These are phyloP conservation scores for Calliphora vicina DNA, from an alignment of 1,140 invertebrate genomes.

Conservation along the genomic window DNA sequence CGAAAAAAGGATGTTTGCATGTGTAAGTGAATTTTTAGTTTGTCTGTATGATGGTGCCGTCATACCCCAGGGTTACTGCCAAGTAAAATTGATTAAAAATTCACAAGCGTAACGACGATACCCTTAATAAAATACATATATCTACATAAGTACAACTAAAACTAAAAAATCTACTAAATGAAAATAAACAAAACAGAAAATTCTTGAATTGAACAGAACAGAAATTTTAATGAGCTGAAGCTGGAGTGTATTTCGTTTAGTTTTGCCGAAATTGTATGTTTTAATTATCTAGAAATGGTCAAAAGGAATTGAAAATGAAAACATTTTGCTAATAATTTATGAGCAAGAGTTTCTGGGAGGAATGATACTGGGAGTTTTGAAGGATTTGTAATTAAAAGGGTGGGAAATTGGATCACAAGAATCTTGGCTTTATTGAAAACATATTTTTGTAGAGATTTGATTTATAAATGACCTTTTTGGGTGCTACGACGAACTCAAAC, in stretches of 20 bases:
- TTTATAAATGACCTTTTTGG: too few species aligned
- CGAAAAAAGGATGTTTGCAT: background rate
- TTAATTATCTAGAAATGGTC: background rate
- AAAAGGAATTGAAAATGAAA: background rate
- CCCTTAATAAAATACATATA: background rate
- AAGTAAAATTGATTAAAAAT: constrained; percentile 41
- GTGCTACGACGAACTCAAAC: too few species aligned
- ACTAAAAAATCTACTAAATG: background rate
- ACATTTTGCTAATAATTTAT: background rate
- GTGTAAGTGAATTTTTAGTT: background rate
- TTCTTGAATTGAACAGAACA: constrained; percentile 38
- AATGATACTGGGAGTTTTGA: too few species aligned
- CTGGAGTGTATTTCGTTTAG: background rate
- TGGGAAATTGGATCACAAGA: too few species aligned
- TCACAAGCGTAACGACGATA: constrained; percentile 37
- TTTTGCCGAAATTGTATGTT: background rate
- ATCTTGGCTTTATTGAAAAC: too few species aligned
- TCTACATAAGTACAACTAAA: too few species aligned
- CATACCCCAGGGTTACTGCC: constrained; percentile 17
- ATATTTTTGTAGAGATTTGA: too few species aligned
- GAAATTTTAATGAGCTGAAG: constrained; percentile 40
- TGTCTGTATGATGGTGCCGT: constrained; percentile 6
- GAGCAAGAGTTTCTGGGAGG: too few species aligned
- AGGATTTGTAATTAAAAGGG: too few species aligned
- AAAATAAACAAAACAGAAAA: background rate